A percentile compares a stretch with the other conserved stretches of the same genome.
Evolutionary conservation across 2,797 vertebrate genomes (phyloP).

Genomic region (Sciurus vulgaris): DNA sequence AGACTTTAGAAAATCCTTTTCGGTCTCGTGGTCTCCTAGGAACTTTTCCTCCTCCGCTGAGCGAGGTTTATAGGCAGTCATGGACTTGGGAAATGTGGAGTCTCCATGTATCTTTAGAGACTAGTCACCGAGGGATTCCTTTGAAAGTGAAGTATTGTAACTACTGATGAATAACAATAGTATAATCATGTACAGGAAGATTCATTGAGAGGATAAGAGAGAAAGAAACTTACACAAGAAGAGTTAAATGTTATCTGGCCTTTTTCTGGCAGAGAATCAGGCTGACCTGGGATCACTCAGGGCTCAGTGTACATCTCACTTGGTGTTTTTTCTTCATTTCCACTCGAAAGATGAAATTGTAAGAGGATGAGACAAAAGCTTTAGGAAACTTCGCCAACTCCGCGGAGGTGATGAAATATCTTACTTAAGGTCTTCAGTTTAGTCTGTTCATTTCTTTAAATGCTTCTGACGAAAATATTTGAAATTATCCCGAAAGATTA

Average conservation of each 20-base stretch:
- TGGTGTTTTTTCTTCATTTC: slow-evolving; percentile 49
- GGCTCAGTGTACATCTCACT: slow-evolving; percentile 55
- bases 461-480: slow-evolving; percentile 21
- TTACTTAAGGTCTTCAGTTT: slow-evolving; percentile 23
- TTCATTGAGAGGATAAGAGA: slow-evolving; percentile 1
- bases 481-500: background rate
- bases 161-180: background rate
- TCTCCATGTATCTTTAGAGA: background rate
- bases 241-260: slow-evolving; percentile 81
- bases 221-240: slow-evolving; percentile 65
- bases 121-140: background rate
- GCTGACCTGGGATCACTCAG: slow-evolving; percentile 77
- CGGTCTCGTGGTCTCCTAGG: background rate
- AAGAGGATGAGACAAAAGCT: background rate
- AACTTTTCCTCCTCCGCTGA: background rate
- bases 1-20: slow-evolving; percentile 53
- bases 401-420: background rate
- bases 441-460: slow-evolving; percentile 23
- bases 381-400: background rate
- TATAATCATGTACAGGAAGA: background rate
- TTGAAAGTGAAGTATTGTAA: slow-evolving; percentile 29
- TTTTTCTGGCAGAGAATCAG: slow-evolving; percentile 78
- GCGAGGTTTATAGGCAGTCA: background rate
- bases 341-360: slow-evolving; percentile 64
- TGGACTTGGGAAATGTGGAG: background rate